phyloP scores from a whole-genome alignment of 2,113 vertebrate species.

The Actenoides lindsayi region DNA sequence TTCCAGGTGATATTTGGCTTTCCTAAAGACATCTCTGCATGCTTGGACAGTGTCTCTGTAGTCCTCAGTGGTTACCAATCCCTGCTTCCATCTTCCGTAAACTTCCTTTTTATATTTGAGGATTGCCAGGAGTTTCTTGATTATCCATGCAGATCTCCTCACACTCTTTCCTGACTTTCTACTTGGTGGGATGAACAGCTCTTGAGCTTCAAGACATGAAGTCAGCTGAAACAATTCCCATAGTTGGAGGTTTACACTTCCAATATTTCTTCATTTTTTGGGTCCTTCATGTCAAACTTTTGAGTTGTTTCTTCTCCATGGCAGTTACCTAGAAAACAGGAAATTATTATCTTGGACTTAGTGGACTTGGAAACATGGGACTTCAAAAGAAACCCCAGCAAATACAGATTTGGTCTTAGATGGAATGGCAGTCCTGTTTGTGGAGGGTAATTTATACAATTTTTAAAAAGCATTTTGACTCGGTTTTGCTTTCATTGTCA shows the following conservation, averaged over 20 bases:
- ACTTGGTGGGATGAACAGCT: not conserved
- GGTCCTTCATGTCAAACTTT: not conserved
- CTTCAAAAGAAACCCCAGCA: not conserved
- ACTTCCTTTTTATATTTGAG: not conserved
- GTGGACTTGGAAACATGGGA: not conserved
- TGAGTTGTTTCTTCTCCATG: not conserved
- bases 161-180: not conserved
- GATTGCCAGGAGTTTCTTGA: not conserved
- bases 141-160: not conserved
- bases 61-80: not conserved
- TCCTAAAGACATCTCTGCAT: not conserved
- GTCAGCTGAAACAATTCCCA: not conserved
- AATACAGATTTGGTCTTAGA: not conserved
- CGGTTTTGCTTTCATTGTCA: not conserved
- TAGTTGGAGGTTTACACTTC: not conserved
- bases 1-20: not conserved
- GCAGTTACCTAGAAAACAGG: not conserved
- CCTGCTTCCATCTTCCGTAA: not conserved
- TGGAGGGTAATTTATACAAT: not conserved
- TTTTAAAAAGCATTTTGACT: not conserved
- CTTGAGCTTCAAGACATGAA: not conserved
- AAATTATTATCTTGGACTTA: not conserved
- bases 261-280: not conserved
- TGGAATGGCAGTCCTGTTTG: not conserved
- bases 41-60: not conserved